A percentile compares a stretch with the other conserved stretches of the same genome.
Evolutionary conservation across 37 sponge, comb jelly and placozoan species (phyloP).

Genomic region (Crambe crambe): DNA sequence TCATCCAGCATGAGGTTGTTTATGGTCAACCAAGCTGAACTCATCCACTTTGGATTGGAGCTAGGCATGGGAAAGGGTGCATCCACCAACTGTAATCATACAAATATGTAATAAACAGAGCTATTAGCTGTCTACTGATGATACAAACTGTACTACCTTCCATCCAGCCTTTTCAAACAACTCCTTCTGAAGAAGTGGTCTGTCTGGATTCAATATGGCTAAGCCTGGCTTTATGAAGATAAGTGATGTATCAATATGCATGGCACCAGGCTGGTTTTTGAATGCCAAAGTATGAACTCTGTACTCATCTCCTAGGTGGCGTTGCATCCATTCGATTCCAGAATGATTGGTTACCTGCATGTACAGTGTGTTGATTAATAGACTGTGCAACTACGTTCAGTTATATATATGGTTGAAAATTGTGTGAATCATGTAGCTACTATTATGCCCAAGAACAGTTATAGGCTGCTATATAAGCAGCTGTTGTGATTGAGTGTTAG

Average conservation of each 20-base stretch:
- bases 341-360: conserved; percentile 73
- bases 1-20: conserved; percentile 81
- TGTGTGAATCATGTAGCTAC: no score
- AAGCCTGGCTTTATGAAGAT: conserved; percentile 72
- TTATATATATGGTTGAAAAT: background rate
- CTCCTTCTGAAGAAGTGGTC: conserved; percentile 36
- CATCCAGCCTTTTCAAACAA: conserved; percentile 58
- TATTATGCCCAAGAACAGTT: no score
- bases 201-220: conserved; percentile 55
- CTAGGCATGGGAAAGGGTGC: conserved; percentile 34
- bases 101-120: no score
- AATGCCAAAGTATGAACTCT: conserved; percentile 60
- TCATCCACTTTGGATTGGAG: conserved; percentile 66
- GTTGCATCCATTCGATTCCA: conserved; percentile 79
- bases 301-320: conserved; percentile 68
- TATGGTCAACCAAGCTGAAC: conserved; percentile 75
- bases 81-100: no score
- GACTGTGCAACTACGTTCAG: background rate
- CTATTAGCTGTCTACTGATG: no score
- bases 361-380: no score
- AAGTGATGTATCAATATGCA: conserved; percentile 81
- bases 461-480: no score
- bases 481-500: no score
- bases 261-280: conserved; percentile 58
- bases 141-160: conserved; percentile 15